These are phyloP conservation scores for Sturmia bella DNA, from an alignment of 2,888 invertebrate species.

Conservation along the genomic window DNA sequence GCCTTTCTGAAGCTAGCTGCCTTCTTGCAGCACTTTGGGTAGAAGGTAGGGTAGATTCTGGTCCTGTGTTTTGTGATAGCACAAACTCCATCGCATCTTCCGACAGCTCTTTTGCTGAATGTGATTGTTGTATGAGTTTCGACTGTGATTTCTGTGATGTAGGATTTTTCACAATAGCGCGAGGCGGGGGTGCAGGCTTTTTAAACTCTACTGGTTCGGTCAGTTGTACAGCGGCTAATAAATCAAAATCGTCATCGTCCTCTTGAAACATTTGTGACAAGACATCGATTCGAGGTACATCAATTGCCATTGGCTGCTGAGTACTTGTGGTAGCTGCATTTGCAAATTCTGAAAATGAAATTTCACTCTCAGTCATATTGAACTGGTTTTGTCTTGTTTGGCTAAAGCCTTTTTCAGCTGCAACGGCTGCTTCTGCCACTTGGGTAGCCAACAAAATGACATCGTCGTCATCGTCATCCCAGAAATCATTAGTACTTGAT, in stretches of 20 bases:
- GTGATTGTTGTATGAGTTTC: not conserved
- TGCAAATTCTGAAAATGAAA: conserved; percentile 77
- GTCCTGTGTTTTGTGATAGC: conserved; percentile 28
- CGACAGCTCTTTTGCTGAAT: conserved; percentile 17
- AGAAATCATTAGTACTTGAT: conserved; percentile 73
- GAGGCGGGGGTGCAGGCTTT: conserved; percentile 46
- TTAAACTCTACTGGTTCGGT: conserved; percentile 59
- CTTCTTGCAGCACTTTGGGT: conserved; percentile 72
- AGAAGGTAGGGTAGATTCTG: conserved; percentile 42
- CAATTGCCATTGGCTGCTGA: conserved; percentile 69
- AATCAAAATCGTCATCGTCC: conserved; percentile 73
- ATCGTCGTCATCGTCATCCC: conserved; percentile 81
- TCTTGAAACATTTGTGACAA: conserved; percentile 75
- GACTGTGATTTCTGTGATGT: not conserved
- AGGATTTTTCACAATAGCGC: not conserved
- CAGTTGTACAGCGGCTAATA: conserved; percentile 64
- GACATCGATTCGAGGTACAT: conserved; percentile 56
- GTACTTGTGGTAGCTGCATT: conserved; percentile 76
- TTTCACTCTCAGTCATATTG: conserved; percentile 71
- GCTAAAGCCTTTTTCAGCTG: conserved; percentile 56
- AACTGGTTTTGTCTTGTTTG: conserved; percentile 24
- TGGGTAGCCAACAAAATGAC: conserved; percentile 79
- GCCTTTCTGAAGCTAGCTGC: conserved; percentile 77
- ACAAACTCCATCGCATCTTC: conserved; percentile 54
- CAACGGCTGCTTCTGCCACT: conserved; percentile 76